Evolutionary conservation across 2,113 vertebrate species (phyloP), one percentile per base, ranked within the genome.

Genomic region (Xiphophorus couchianus): DNA sequence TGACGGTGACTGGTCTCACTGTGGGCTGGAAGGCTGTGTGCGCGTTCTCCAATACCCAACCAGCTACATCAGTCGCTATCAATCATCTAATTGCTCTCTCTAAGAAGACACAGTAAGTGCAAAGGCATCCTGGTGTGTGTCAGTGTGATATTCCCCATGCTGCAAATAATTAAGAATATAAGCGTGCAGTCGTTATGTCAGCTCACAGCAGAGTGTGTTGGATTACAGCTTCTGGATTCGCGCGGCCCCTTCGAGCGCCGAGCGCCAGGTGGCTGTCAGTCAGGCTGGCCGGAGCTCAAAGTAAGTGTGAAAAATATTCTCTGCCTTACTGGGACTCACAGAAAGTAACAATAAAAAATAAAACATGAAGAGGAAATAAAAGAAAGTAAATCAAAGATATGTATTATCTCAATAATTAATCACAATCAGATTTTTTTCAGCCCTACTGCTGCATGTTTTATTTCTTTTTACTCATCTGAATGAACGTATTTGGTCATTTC

Each of bases 81-180:
- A 87, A 83, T 89, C 86, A 77, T 81, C 66, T 86, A 86, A 92
- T 89, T 86, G 72, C 81, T 73, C 75, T 74, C 54, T 48, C 78
- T 62, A 48, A 62, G 31, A 8, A 66, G 27, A 70, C 58, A 33
- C 68, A 63, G 44, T 73, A 51, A 70, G 62, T 65, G 62, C 67
- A 69, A 27, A 69, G 63, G 62, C 73, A 82, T 67, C 71, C 76
- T 76, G 71, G 69, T 85, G 85, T 89, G 76, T 78, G 62, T 60
- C 35, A 42, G 77, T 82, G 75, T 80, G 82, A 85, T 76, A 80
- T 80, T 86, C 85, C 80, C 76, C 25, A 30, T 77, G 87, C 75
- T 69, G 80, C 68, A 86, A 74, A 88, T 86, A 86, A 86, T 70
- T 80, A 75, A 61, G 33, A 71, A 80, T 72, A 71, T 15, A 74